Base-by-base conservation (phyloP, 2,113 vertebrate species). In the Leptosomus discolor region DNA sequence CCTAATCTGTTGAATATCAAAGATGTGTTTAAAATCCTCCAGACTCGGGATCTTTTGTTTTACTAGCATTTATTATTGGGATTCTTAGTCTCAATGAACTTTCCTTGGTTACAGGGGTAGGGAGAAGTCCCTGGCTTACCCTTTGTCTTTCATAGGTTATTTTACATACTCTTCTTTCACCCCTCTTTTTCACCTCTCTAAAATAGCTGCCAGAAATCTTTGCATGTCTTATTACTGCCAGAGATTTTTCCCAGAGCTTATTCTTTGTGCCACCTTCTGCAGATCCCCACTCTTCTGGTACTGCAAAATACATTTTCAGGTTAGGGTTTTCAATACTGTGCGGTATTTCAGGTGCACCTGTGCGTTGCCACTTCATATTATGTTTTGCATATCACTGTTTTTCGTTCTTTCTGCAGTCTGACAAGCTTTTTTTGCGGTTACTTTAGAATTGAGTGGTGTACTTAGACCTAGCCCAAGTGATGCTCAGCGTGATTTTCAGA, bases 381-480 rank as follows among this genome's bases (percentile, higher is more conserved):
- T 18, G 32, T n/a, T 86, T 69, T 80, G 41, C 12, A 3, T 67
- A 22, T 84, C 46, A 18, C 22, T 56, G 26, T 18, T 77, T 46
- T 27, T 67, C 3, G 0, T 80, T 81, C 46, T 77, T 85, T 58
- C 23, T 78, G n/a, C 71, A 86, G 32, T 61, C 63, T 83, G 63
- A 83, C 64, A 88, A 65, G 32, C 14, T 53, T 63, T 29, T n/a
- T 93, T 54, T 93, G 29, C 5, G 73, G 37, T 77, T 41, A 57
- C 27, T 93, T 88, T 84, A 0, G 0, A 70, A 67, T 0, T 70
- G n/a, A 58, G 20, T 5, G 0, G 2, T 81, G n/a, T 63, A 21
- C 60, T 82, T 67, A 63, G 74, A 46, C 41, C 8, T 86, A 77
- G 34, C 23, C 43, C 21, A 67, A 37, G 20, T 37, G 24, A 53